A percentile compares a stretch with the other conserved stretches of the same genome.
Conservation (phyloP, 2,888 invertebrate genomes). For the Apamea monoglypha region DNA sequence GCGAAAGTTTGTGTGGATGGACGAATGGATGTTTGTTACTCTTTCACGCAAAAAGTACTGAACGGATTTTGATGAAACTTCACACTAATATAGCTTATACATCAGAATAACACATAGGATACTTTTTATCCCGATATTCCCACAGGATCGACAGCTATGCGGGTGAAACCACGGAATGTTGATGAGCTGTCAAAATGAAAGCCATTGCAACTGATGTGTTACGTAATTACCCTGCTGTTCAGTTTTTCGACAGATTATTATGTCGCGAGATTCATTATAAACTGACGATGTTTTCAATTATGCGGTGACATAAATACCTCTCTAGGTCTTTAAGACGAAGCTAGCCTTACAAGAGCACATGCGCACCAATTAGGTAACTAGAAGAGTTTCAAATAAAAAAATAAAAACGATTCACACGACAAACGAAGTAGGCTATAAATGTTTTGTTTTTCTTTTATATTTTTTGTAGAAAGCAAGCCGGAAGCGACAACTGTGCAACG, state of each 20-base stretch:
- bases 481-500: constrained; percentile 30
- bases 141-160: too few species aligned
- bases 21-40: too few species aligned
- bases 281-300: background rate
- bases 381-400: background rate
- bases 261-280: background rate
- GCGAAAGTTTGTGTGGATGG: too few species aligned
- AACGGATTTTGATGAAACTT: too few species aligned
- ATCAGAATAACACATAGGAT: too few species aligned
- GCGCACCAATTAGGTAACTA: background rate
- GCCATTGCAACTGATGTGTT: background rate
- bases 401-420: constrained; percentile 7
- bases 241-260: background rate
- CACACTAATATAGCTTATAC: too few species aligned
- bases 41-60: too few species aligned
- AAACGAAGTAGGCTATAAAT: constrained; percentile 17
- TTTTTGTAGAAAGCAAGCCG: constrained; percentile 28
- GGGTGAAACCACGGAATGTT: too few species aligned
- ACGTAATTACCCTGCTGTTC: background rate
- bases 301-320: too few species aligned
- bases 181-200: background rate
- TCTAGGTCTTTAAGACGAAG: background rate
- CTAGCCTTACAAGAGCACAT: background rate
- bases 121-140: too few species aligned
- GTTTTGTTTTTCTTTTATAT: constrained; percentile 17